Evolutionary conservation across 2,113 vertebrate genomes (phyloP), one percentile per base, ranked within the genome.

Genomic region (Rana temporaria): DNA sequence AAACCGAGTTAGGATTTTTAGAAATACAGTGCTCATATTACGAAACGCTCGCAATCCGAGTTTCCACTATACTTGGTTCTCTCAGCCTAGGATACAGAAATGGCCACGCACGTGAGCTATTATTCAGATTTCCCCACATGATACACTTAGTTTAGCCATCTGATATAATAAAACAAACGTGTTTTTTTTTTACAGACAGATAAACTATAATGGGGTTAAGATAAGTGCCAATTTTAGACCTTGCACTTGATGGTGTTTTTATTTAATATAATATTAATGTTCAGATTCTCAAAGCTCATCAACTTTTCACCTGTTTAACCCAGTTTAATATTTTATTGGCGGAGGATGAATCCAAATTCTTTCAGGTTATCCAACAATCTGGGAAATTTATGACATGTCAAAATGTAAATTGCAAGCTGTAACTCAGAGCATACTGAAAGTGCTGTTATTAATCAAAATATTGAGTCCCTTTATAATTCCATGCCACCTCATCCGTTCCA

Each of bases 301-400:
- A n/a, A 22, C 59, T 62, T 34, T 22, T 2, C 32, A 32, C 30
- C 22, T 62, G 2, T 78, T 65, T n/a, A 65, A 30, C 38, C 16
- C 18, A 55, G 34, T 65, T 78, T 78, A 65, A 78, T 78, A 53
- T 65, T 65, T 48, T 22, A 78, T 63, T 26, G 59, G 59, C 18
- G 20, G 8, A 48, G 42, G 11, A 48, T 48, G 42, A 19, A 19
- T 62, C 16, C 2, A 53, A 24, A 62, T 52, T 65, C 60, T 56
- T 19, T 65, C 22, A 75, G 30, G 32, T 75, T 78, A 52, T 53
- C 60, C 75, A 78, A 78, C 60, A 30, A 78, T 52, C 42, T 65
- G 20, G 38, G 38, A 78, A 64, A 65, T 78, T 78, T 78, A 78
- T 78, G 75, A 53, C 59, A 52, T 65, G 75, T 65, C 62, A 78